These are phyloP conservation scores for Plagodis dolabraria DNA, from an alignment of 2,888 invertebrate species.

Conservation along the genomic window DNA sequence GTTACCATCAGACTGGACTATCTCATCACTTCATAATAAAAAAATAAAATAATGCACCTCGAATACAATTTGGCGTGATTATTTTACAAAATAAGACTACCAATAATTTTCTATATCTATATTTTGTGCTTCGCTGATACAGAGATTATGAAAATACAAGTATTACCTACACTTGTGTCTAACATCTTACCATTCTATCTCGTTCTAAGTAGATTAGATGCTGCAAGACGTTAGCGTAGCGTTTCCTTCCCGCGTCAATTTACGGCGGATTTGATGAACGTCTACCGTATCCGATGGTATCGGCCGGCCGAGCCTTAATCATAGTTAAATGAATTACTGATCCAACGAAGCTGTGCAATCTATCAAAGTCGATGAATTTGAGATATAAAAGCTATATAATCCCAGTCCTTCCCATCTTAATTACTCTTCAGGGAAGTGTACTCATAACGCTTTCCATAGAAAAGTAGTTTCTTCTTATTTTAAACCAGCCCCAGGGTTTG, in stretches of 20 bases:
- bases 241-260: constrained; percentile 32
- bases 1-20: no score
- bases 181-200: no score
- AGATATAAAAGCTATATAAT: constrained; percentile 21
- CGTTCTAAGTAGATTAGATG: no score
- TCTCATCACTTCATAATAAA: no score
- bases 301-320: constrained; percentile 25
- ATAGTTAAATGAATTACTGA: constrained; percentile 28
- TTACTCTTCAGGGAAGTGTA: background rate
- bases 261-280: constrained; percentile 33
- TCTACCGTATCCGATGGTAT: constrained; percentile 26
- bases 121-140: no score
- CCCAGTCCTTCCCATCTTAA: background rate
- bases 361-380: constrained; percentile 24
- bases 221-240: background rate
- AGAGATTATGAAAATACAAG: no score
- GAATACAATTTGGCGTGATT: no score
- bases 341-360: constrained; percentile 24
- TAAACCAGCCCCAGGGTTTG: no score
- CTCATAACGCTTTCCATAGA: background rate
- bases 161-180: no score
- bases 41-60: no score
- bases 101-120: no score
- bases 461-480: background rate
- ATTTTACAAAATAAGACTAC: no score